Conservation (phyloP, 2,888 invertebrate species). For the Deilephila porcellus region DNA sequence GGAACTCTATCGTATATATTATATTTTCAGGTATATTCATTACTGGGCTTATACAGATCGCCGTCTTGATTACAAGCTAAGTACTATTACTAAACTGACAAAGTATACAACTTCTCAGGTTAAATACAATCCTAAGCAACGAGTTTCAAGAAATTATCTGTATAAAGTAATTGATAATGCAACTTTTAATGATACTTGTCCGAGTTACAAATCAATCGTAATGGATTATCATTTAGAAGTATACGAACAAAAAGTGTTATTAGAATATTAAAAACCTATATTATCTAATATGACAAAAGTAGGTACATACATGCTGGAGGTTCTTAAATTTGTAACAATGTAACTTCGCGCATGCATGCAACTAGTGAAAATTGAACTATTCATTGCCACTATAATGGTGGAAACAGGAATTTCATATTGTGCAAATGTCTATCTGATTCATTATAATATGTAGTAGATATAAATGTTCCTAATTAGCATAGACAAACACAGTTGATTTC, state of each 20-base stretch:
- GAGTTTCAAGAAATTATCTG: background rate
- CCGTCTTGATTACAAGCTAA: background rate
- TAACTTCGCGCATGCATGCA: constrained; percentile 60
- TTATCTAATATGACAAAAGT: constrained; percentile 41
- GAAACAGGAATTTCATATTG: constrained; percentile 48
- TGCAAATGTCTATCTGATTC: constrained; percentile 35
- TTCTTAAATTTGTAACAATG: constrained; percentile 39
- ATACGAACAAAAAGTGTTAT: constrained; percentile 7
- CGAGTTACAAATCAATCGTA: constrained; percentile 6
- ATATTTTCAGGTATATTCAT: constrained; percentile 3
- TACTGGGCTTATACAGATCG: background rate
- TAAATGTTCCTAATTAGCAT: constrained; percentile 33
- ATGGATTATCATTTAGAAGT: constrained; percentile 3
- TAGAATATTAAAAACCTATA: constrained; percentile 30
- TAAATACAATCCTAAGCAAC: constrained; percentile 6
- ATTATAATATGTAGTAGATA: constrained; percentile 13
- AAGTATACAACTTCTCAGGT: background rate
- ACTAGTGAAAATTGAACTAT: constrained; percentile 48
- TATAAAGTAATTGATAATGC: constrained; percentile 2
- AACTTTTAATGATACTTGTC: background rate
- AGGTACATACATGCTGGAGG: constrained; percentile 52
- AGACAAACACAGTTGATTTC: constrained; percentile 30
- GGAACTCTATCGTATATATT: constrained; percentile 24
- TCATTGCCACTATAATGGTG: constrained; percentile 41
- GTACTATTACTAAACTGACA: background rate